Evolutionary conservation across 1,140 invertebrate genomes (phyloP), one percentile per base, ranked within the genome.

Genomic region (Drosophila lacertosa): DNA sequence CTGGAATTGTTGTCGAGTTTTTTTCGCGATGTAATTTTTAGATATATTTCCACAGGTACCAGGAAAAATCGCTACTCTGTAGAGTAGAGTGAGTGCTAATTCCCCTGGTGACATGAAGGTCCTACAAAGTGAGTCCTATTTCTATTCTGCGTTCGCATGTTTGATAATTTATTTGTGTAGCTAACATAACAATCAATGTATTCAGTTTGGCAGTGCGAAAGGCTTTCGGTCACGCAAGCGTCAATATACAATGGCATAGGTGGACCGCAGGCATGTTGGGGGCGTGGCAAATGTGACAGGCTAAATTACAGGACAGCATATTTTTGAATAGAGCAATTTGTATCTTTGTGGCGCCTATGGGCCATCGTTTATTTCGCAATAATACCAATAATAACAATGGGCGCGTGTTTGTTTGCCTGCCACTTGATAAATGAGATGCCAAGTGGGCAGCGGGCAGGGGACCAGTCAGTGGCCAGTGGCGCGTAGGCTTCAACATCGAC

Each of bases 261-360:
- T 54, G 26, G 32, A 24, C n/a, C 13, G 9, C 29, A 7, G 35
- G 45, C 22, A 51, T 45, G 50, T 13, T 32, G n/a, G 45, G 39
- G 63, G 59, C 42, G 53, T 74, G 65, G 32, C 53, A 40, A 74
- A 69, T 74, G 70, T 74, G 70, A 77, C 74, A 77, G 53, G 53
- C 65, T 45, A 68, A 69, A 66, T 66, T 69, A 54, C 39, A 59
- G 15, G 22, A 20, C 22, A 44, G 65, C 58, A 62, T 59, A 75
- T 50, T 84, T 83, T 83, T 76, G 76, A 83, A 83, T 83, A 72
- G 59, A 79, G 80, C 80, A 79, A 84, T 83, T 83, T 83, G 80
- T 83, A 72, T 71, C 57, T 62, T 22, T 51, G 35, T 50, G 44
- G 15, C 35, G 22, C 47, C 26, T 55, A 3, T 50, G 47, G 11